A percentile compares a stretch with the other conserved stretches of the same genome.
Evolutionary conservation across 2,113 vertebrate genomes (phyloP).

Genomic region (Drymodes brunneopygia): DNA sequence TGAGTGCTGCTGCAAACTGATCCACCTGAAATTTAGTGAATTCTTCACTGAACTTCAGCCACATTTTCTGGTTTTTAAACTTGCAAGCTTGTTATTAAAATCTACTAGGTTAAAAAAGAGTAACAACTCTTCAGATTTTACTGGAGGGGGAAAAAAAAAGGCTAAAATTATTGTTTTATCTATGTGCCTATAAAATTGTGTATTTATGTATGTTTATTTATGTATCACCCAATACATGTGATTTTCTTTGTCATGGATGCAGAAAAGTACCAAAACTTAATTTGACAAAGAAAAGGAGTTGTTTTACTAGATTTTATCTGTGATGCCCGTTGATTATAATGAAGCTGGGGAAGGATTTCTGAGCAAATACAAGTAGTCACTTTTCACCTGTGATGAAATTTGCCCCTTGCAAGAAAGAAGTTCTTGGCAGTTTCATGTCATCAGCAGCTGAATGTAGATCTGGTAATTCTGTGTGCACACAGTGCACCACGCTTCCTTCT

Average conservation of each 20-base stretch:
- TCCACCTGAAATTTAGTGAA: background rate
- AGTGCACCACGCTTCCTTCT: fast-evolving
- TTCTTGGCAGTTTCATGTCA: background rate
- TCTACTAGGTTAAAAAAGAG: background rate
- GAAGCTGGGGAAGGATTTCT: background rate
- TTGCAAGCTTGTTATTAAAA: background rate
- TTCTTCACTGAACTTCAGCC: background rate
- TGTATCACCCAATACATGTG: too few species aligned
- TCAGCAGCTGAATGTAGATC: background rate
- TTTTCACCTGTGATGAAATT: background rate
- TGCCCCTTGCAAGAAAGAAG: background rate
- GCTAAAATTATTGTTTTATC: background rate
- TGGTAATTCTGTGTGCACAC: background rate
- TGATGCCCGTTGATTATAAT: background rate
- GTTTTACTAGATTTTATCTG: background rate
- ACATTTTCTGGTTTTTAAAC: background rate
- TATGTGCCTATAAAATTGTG: background rate
- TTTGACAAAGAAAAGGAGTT: background rate
- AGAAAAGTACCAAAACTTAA: background rate
- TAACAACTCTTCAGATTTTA: background rate
- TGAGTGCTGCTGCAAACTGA: background rate
- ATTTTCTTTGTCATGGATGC: background rate
- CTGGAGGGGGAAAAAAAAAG: fast-evolving
- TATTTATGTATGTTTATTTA: too few species aligned
- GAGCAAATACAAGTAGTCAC: background rate